A percentile compares a stretch with the other conserved stretches of the same genome.
Conservation (phyloP, 2,888 invertebrate species). For the Proisotoma minuta region DNA sequence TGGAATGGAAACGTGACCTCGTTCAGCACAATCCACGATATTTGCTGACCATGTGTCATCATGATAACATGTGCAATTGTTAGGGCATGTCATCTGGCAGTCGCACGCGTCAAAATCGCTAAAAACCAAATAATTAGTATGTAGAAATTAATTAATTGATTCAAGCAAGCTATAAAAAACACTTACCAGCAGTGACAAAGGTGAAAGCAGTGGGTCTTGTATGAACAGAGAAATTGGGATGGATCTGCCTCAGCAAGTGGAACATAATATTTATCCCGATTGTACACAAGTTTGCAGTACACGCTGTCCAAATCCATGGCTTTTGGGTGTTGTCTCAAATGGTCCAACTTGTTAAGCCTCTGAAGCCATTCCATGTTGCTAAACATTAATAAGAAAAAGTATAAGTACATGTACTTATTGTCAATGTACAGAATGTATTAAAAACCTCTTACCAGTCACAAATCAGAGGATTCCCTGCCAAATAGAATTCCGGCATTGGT, state of each 20-base stretch:
- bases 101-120: slow-evolving; percentile 95
- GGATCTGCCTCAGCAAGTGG: slow-evolving; percentile 82
- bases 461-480: slow-evolving; percentile 88
- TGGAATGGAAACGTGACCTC: slow-evolving; percentile 69
- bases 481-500: slow-evolving; percentile 80
- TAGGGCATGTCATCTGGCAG: slow-evolving; percentile 70
- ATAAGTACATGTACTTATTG: background rate
- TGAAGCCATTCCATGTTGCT: slow-evolving; percentile 95
- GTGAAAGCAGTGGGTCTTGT: slow-evolving; percentile 91
- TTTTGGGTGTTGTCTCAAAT: slow-evolving; percentile 78
- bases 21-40: slow-evolving; percentile 82
- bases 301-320: slow-evolving; percentile 86
- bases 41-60: slow-evolving; percentile 91
- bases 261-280: slow-evolving; percentile 74
- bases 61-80: slow-evolving; percentile 76
- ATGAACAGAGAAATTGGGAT: slow-evolving; percentile 84
- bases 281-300: slow-evolving; percentile 80
- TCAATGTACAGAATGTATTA: background rate
- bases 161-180: no score
- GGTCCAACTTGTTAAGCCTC: slow-evolving; percentile 77
- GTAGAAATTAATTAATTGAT: no score
- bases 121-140: no score
- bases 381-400: no score
- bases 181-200: slow-evolving; percentile 93
- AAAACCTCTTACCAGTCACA: slow-evolving; percentile 59